Evolutionary conservation across 2,797 vertebrate species (phyloP).

Genomic region (Bucorvus abyssinicus): DNA sequence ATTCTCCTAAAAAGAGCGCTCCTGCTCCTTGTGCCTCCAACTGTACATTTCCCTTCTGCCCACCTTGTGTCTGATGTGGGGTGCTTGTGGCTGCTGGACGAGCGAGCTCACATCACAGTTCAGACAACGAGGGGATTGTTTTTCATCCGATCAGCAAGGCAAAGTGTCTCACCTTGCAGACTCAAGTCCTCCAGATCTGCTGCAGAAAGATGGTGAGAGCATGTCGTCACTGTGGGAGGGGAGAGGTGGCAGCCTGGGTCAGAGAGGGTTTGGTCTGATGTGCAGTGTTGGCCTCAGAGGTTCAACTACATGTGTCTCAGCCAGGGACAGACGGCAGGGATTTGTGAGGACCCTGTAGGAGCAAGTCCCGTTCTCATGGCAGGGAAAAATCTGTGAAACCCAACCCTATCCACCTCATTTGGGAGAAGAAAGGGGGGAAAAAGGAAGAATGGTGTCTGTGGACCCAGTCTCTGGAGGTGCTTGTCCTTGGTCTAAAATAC

Average conservation of each 20-base stretch:
- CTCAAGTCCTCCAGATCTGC: not conserved
- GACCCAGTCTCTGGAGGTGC: not conserved
- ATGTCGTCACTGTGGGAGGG: fast-evolving
- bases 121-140: not conserved
- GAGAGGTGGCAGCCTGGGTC: not conserved
- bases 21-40: not conserved
- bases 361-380: not conserved
- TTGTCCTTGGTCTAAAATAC: not conserved
- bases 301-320: not conserved
- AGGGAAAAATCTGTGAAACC: not conserved
- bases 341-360: not conserved
- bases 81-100: not conserved
- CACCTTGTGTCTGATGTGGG: not conserved
- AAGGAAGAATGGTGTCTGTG: not conserved
- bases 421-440: not conserved
- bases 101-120: not conserved
- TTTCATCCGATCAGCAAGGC: not conserved
- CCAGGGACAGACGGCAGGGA: not conserved
- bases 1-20: not conserved
- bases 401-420: not conserved
- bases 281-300: not conserved
- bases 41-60: not conserved
- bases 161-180: not conserved
- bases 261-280: not conserved
- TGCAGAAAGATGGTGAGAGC: not conserved